These are phyloP conservation scores for Lates japonicus DNA, from an alignment of 2,797 vertebrate genomes.

Conservation along the genomic window DNA sequence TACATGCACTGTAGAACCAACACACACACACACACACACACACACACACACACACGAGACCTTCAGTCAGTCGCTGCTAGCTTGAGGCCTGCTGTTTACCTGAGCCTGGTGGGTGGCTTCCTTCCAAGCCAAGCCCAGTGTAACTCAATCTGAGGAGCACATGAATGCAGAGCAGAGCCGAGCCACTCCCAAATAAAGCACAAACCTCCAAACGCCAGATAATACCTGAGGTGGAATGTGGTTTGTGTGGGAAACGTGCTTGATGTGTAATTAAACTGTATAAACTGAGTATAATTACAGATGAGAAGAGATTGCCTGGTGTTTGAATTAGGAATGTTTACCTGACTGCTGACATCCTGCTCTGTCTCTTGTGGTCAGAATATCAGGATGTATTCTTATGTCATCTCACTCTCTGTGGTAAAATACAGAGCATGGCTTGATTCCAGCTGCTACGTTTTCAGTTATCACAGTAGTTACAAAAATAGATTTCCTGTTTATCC, in stretches of 20 bases:
- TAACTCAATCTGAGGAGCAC: conserved; percentile 62
- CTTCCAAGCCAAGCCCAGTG: conserved; percentile 64
- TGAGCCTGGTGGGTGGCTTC: conserved; percentile 59
- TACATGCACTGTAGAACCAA: neutral
- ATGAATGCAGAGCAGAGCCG: conserved; percentile 38
- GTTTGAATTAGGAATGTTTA: conserved; percentile 41
- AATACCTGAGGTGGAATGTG: conserved; percentile 34
- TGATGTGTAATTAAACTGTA: conserved; percentile 51
- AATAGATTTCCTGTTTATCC: neutral
- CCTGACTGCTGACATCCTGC: conserved; percentile 41
- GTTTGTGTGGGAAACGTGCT: conserved; percentile 34
- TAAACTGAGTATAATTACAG: conserved; percentile 45
- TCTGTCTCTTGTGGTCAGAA: conserved; percentile 30
- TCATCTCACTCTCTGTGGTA: neutral
- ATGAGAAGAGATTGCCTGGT: conserved; percentile 36
- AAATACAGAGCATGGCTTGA: neutral
- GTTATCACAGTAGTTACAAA: neutral
- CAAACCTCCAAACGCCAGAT: conserved; percentile 12
- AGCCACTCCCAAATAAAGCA: conserved; percentile 59
- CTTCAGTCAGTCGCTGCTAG: neutral
- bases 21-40: too few species aligned
- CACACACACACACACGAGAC: too few species aligned
- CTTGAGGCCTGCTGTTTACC: conserved; percentile 52
- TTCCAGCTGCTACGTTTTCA: neutral
- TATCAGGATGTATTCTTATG: conserved; percentile 17